A percentile compares a stretch with the other conserved stretches of the same genome.
phyloP scores from a whole-genome alignment of 2,888 invertebrate species.

The Apantesis nais region DNA sequence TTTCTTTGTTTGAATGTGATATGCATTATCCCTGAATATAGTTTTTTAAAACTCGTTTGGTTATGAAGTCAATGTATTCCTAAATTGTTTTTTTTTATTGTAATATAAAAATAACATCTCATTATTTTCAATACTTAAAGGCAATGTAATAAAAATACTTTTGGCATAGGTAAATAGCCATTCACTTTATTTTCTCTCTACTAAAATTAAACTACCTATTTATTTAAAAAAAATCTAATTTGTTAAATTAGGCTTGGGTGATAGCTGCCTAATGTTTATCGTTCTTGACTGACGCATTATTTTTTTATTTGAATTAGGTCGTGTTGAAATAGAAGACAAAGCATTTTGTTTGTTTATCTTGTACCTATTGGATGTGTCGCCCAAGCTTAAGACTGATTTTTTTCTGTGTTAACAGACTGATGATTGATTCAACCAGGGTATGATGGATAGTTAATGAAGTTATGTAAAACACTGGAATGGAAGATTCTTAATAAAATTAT shows the following conservation, averaged over 20 bases:
- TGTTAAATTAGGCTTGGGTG: constrained; percentile 22
- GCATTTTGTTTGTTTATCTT: not conserved
- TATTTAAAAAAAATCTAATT: constrained; percentile 16
- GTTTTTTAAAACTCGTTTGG: constrained; percentile 6
- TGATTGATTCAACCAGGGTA: constrained; percentile 54
- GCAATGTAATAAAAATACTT: constrained; percentile 37
- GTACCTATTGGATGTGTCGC: constrained; percentile 2
- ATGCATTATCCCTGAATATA: constrained; percentile 20
- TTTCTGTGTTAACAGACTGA: constrained; percentile 45
- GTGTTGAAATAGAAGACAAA: not conserved
- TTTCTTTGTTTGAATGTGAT: constrained; percentile 34
- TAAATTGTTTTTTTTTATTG: not conserved
- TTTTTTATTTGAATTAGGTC: not conserved
- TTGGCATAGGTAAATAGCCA: constrained; percentile 42
- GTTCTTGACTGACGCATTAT: not conserved
- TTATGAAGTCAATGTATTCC: constrained; percentile 4
- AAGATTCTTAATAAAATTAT: constrained; percentile 29
- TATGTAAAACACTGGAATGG: constrained; percentile 23
- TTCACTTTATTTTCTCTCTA: constrained; percentile 29
- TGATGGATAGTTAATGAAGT: constrained; percentile 32
- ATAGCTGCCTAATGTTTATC: constrained; percentile 1
- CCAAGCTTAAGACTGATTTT: constrained; percentile 26
- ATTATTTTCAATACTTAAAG: constrained; percentile 22
- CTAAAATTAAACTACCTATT: constrained; percentile 32
- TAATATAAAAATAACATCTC: not conserved